Evolutionary conservation across 2,113 vertebrate genomes (phyloP), one percentile per base, ranked within the genome.

Genomic region (Saimiri boliviensis): DNA sequence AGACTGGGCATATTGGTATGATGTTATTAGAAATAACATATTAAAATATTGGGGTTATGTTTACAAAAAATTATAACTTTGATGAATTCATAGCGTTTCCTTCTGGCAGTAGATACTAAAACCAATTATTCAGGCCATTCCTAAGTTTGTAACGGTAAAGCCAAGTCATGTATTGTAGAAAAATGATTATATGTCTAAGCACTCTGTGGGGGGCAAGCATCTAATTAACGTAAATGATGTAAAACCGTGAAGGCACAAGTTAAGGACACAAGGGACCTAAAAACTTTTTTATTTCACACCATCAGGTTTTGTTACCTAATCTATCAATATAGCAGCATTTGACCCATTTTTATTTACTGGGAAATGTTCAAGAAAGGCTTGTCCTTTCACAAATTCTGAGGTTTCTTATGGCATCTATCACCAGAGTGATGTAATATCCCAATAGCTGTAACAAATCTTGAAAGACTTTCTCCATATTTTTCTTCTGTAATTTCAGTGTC

Each of bases 111-210:
- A 95, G 37, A 58, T 37, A 80, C 77, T 8, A 83, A 88, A 79
- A 79, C 71, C 4, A 84, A 80, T 94, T 96, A 86, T 73, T 47
- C 88, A 71, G 73, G 49, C 82, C 82, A 95, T 37, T 88, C 40
- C 20, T 84, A 82, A 54, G 37, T 87, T 40, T 91, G 37, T 93
- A 94, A 94, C 66, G 92, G 66, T 88, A 91, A 95, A 94, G 42
- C 37, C 71, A 96, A 89, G 76, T 93, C 70, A 87, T 77, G 56
- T 76, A 49, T 91, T 88, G 63, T 21, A 77, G 60, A 63, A 83
- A 47, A 84, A 91, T 96, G 66, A 94, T 77, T 95, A 49, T 52
- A 87, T 40, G n/a, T 92, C 23, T 84, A 71, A 86, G 73, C 14
- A 83, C 37, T 82, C 52, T 52, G 37, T 32, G 35, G 32, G 52